Evolutionary conservation across 2,797 vertebrate genomes (phyloP), one percentile per base, ranked within the genome.

Genomic region (Scarus forsteni): DNA sequence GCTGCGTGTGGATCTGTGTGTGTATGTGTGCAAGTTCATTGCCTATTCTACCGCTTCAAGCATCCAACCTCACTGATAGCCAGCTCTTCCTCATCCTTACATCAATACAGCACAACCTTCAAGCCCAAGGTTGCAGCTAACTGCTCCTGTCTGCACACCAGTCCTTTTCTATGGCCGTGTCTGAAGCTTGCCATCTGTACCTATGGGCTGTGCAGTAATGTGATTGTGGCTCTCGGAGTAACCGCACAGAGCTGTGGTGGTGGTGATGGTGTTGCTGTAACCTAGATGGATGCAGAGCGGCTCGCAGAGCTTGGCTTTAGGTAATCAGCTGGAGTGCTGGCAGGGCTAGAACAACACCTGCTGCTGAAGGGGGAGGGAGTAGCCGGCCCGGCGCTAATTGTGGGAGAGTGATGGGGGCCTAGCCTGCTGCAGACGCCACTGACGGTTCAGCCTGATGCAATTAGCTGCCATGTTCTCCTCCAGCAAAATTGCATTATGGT

Each of bases 271-370:
- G 62, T 70, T 45, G 72, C 42, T 48, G 73, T 88, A 90, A 88
- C 79, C 77, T 83, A 83, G 89, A 91, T 81, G 85, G 89, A 92
- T 88, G 87, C 76, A 75, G 82, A 86, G 88, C 64, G 48, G 83
- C 80, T 85, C 43, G 64, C 78, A 62, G 90, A 36, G 51, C 63
- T 81, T 42, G 51, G 81, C 81, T 74, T 60, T 60, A 84, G 85
- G 84, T 90, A 90, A 92, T 93, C 92, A 90, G 88, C 84, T 89
- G 91, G 88, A 94, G 91, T 89, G 89, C 89, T 90, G 89, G 90
- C 89, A 86, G 73, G 75, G 80, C 75, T 75, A 68, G 83, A 84
- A 84, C 88, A 88, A 87, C 92, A 93, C 92, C 92, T 94, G 92
- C 92, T 90, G 90, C 81, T 85, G 89, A 44, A 18, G 83, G 69